phyloP scores from a whole-genome alignment of 2,888 invertebrate genomes.

The Drosophila leonis region DNA sequence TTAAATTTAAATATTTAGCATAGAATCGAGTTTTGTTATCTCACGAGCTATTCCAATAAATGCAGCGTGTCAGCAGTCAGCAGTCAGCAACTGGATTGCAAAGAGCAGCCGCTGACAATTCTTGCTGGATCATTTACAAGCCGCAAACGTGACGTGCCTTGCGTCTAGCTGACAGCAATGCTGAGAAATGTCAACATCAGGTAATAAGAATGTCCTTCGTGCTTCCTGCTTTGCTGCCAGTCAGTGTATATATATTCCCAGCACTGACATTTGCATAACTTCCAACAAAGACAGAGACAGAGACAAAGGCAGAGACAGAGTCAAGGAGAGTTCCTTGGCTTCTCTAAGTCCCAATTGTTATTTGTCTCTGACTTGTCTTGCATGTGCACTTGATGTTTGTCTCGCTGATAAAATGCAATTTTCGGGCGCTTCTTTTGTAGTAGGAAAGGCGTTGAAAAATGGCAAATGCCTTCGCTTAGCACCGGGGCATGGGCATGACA shows the following conservation, averaged over 20 bases:
- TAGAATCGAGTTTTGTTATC: not conserved
- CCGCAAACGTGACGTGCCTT: conserved; percentile 59
- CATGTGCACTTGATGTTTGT: conserved; percentile 43
- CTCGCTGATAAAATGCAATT: conserved; percentile 44
- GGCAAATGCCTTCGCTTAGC: conserved; percentile 16
- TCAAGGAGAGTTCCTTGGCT: conserved; percentile 11
- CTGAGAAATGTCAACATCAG: conserved; percentile 72
- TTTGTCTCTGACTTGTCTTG: conserved; percentile 26
- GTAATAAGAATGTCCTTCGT: conserved; percentile 64
- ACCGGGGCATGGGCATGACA: conserved; percentile 1
- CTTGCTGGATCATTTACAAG: conserved; percentile 47
- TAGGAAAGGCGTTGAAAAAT: conserved; percentile 16
- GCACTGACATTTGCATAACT: conserved; percentile 13
- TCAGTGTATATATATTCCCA: conserved; percentile 28
- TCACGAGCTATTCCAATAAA: conserved; percentile 29
- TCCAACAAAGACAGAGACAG: not conserved
- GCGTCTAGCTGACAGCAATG: conserved; percentile 37
- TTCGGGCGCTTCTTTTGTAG: conserved; percentile 6
- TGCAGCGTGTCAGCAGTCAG: conserved; percentile 9
- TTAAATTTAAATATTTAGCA: conserved; percentile 45
- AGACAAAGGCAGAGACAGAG: not conserved
- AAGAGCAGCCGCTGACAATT: conserved; percentile 26
- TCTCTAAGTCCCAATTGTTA: conserved; percentile 4
- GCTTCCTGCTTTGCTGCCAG: conserved; percentile 53
- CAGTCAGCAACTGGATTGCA: not conserved